These are phyloP conservation scores for Panthera uncia DNA, from an alignment of 2,113 vertebrate genomes.

Conservation along the genomic window DNA sequence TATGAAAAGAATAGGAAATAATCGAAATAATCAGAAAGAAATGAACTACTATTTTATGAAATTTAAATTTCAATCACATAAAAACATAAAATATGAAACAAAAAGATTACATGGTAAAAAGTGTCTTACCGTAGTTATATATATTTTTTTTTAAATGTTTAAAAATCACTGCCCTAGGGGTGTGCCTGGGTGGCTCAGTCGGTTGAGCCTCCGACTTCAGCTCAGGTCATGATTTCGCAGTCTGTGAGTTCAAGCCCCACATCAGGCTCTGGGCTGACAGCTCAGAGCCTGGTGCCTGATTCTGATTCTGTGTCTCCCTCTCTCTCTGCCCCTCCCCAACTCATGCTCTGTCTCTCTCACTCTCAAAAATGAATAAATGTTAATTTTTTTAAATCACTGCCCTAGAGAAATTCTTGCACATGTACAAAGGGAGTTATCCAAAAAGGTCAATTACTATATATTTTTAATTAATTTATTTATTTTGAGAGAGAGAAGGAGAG, in stretches of 20 bases:
- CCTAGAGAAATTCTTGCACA: background rate
- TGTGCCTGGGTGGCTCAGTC: too few relatives aligned
- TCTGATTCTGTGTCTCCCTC: too few relatives aligned
- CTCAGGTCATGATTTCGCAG: too few relatives aligned
- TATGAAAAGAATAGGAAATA: background rate
- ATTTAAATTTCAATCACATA: background rate
- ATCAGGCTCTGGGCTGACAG: too few relatives aligned
- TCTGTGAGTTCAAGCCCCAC: too few relatives aligned
- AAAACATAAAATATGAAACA: background rate
- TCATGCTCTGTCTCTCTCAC: too few relatives aligned
- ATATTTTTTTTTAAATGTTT: background rate
- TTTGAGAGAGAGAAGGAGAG: too few relatives aligned
- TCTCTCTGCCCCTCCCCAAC: too few relatives aligned
- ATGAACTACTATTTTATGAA: background rate
- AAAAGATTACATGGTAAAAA: background rate
- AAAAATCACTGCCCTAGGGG: background rate
- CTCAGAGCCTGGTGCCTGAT: too few relatives aligned
- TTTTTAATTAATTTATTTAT: too few relatives aligned
- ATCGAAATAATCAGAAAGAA: background rate
- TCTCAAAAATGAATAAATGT: too few relatives aligned
- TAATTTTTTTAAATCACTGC: background rate
- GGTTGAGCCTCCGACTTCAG: too few relatives aligned
- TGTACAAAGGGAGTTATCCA: background rate
- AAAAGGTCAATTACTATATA: background rate
- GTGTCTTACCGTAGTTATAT: background rate